A percentile compares a stretch with the other conserved stretches of the same genome.
These are phyloP conservation scores for Plectrocnemia conspersa DNA, from an alignment of 1,140 invertebrate species.

Conservation along the genomic window DNA sequence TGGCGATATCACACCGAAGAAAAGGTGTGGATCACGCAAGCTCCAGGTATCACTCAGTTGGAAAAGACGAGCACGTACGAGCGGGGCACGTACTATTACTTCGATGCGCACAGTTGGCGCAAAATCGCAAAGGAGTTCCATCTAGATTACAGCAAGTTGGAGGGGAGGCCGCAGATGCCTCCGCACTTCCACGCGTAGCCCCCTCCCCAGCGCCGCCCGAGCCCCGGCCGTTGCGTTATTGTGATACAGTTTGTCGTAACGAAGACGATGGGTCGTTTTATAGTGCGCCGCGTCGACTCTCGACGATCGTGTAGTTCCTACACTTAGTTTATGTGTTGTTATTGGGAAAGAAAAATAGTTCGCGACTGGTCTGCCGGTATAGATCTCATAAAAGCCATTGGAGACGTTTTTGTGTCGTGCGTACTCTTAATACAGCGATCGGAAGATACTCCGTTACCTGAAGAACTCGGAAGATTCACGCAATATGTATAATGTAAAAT, in stretches of 20 bases:
- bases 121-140: conserved; percentile 95
- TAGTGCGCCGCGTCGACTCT: conserved; percentile 5
- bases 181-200: conserved; percentile 38
- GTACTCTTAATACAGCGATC: conserved; percentile 3
- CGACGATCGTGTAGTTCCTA: conserved; percentile 5
- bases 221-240: conserved; percentile 17
- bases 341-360: conserved; percentile 18
- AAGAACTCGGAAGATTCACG: conserved; percentile 14
- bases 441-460: conserved; percentile 8
- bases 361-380: conserved; percentile 3
- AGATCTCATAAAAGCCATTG: conserved; percentile 19
- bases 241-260: conserved; percentile 15
- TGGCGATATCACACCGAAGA: conserved; percentile 99
- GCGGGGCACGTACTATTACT: conserved; percentile 97
- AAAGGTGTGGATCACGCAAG: conserved; percentile 98
- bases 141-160: conserved; percentile 95
- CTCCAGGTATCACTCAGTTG: conserved; percentile 83
- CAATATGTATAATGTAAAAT: too few species aligned
- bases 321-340: conserved; percentile 25
- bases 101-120: conserved; percentile 95
- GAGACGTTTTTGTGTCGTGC: conserved; percentile 8
- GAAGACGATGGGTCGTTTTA: conserved; percentile 12
- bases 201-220: conserved; percentile 16
- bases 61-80: conserved; percentile 95
- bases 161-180: conserved; percentile 70